Percentiles rank a stretch among this genome's conserved stretches.
These are phyloP conservation scores for Ganaspis brasiliensis DNA, from an alignment of 2,888 invertebrate species.

Conservation along the genomic window DNA sequence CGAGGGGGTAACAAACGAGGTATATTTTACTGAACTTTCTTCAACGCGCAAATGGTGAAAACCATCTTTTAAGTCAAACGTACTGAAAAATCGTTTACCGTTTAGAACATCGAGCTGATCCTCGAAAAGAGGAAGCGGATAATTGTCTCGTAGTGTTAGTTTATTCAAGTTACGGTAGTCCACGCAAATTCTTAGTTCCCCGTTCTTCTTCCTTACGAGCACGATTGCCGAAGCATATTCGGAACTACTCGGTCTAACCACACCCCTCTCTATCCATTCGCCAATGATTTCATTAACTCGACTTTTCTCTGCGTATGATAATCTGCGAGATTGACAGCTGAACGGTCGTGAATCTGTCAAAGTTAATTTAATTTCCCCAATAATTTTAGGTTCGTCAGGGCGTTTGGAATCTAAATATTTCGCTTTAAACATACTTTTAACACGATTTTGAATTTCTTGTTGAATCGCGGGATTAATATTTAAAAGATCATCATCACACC, in stretches of 20 bases:
- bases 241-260: not conserved
- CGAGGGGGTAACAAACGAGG: not conserved
- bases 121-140: not conserved
- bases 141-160: not conserved
- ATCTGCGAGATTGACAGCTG: not conserved
- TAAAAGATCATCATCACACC: not conserved
- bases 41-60: not conserved
- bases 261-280: not conserved
- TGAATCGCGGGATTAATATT: not conserved
- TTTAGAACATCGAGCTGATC: not conserved
- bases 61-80: not conserved
- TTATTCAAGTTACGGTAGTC: not conserved
- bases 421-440: not conserved
- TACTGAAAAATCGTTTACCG: not conserved
- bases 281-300: not conserved
- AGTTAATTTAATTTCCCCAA: not conserved
- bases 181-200: not conserved
- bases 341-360: not conserved
- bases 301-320: not conserved
- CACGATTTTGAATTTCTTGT: not conserved
- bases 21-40: not conserved
- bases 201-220: not conserved
- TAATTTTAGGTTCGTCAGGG: not conserved
- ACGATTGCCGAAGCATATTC: conserved; percentile 1
- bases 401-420: not conserved